These are phyloP conservation scores for Mobula hypostoma DNA, from an alignment of 2,113 vertebrate genomes.

Conservation along the genomic window DNA sequence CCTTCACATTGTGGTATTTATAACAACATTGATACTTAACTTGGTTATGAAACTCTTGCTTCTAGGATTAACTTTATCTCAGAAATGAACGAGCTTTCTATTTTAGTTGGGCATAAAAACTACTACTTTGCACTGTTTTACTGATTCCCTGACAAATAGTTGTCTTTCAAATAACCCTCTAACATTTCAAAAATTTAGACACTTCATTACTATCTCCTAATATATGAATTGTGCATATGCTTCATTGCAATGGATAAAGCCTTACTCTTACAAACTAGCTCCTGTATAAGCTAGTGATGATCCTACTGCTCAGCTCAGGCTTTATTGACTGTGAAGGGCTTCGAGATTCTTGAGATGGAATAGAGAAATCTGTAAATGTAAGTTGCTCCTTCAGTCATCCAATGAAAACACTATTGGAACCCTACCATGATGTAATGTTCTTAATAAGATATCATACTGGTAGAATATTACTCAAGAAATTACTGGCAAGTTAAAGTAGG, in stretches of 20 bases:
- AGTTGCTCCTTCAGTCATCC: background rate
- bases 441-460: slow-evolving; percentile 13
- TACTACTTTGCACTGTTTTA: background rate
- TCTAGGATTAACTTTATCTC: background rate
- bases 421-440: slow-evolving; percentile 4
- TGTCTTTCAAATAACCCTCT: background rate
- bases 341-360: background rate
- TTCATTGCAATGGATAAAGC: background rate
- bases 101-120: background rate
- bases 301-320: background rate
- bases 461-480: slow-evolving; percentile 22
- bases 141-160: background rate
- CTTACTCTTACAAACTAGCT: background rate
- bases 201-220: no score
- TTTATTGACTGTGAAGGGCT: background rate
- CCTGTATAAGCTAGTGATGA: background rate
- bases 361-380: background rate
- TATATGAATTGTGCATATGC: background rate
- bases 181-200: no score
- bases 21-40: background rate
- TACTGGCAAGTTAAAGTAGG: slow-evolving; percentile 10
- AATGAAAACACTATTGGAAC: background rate
- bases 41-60: background rate
- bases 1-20: background rate
- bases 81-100: background rate